Evolutionary conservation across 2,797 vertebrate species (phyloP), one percentile per base, ranked within the genome.

Genomic region (Allobates femoralis): DNA sequence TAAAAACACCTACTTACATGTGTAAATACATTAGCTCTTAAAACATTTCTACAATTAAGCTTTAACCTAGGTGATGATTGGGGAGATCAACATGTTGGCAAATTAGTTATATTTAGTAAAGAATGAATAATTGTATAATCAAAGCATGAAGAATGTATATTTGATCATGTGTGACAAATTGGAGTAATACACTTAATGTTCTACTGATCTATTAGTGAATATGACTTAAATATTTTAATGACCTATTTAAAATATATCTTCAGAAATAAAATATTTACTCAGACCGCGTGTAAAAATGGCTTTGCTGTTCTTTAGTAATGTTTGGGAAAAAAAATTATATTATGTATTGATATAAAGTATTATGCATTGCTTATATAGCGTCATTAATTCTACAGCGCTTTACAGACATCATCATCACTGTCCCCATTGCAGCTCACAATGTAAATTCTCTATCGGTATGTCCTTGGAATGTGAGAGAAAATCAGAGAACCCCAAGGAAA

Each of bases 21-120:
- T 79, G 41, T 85, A 79, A 78, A 56, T 50, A 41, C n/a, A 74
- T 74, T 74, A 50, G 71, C 41, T 74, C 41, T 74, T 50, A 74
- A 73, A 74, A 26, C 37, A 74, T 74, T 50, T 46, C 41, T 26
- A n/a, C 41, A 50, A 50, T 74, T 26, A 26, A 16, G 71, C 16
- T 26, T 34, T 37, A 21, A 26, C 41, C 71, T 74, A n/a, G 71
- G 26, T 74, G 37, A 74, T 74, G 71, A 74, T 26, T 46, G n/a
- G 37, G 23, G 71, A 73, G 71, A 74, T 74, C 71, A 69, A 69
- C 67, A 74, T 74, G 71, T 50, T 81, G 46, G 66, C 64, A 71
- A 69, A 53, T 50, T 32, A 71, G 66, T 26, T 50, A 2, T 50
- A 50, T 74, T 74, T 26, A 23, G 71, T 50, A 50, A 50, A 74